These are phyloP conservation scores for Sapajus apella DNA, from an alignment of 2,113 vertebrate genomes.

Conservation along the genomic window DNA sequence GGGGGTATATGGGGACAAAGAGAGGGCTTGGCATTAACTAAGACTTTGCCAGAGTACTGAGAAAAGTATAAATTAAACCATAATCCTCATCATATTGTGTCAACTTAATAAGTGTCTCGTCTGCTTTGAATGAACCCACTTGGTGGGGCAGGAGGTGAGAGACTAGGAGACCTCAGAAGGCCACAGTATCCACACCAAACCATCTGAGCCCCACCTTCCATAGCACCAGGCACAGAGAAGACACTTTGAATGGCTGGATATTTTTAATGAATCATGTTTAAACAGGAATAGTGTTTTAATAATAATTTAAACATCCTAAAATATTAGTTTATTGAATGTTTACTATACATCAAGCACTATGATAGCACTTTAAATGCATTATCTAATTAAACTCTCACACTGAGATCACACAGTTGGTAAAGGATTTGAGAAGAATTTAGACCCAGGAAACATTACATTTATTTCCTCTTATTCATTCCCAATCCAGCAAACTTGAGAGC, in stretches of 20 bases:
- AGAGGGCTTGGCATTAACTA: background rate
- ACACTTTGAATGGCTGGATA: background rate
- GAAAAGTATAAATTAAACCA: background rate
- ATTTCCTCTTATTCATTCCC: background rate
- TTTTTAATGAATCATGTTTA: background rate
- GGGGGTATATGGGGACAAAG: background rate
- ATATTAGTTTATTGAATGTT: background rate
- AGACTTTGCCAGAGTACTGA: background rate
- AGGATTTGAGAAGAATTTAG: background rate
- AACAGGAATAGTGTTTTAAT: background rate
- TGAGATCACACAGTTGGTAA: background rate
- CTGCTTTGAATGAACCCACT: background rate
- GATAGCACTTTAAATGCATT: background rate
- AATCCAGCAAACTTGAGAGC: background rate
- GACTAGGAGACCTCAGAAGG: background rate
- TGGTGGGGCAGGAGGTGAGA: background rate
- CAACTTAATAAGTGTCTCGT: background rate
- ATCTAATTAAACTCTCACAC: conserved; percentile 7
- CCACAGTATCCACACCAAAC: background rate
- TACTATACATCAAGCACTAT: background rate
- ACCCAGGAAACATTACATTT: background rate
- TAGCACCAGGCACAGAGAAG: background rate
- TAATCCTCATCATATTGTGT: background rate
- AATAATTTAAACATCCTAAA: background rate
- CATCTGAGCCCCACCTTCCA: background rate